These are phyloP conservation scores for Stegostoma tigrinum DNA, from an alignment of 2,113 vertebrate species.

Conservation along the genomic window DNA sequence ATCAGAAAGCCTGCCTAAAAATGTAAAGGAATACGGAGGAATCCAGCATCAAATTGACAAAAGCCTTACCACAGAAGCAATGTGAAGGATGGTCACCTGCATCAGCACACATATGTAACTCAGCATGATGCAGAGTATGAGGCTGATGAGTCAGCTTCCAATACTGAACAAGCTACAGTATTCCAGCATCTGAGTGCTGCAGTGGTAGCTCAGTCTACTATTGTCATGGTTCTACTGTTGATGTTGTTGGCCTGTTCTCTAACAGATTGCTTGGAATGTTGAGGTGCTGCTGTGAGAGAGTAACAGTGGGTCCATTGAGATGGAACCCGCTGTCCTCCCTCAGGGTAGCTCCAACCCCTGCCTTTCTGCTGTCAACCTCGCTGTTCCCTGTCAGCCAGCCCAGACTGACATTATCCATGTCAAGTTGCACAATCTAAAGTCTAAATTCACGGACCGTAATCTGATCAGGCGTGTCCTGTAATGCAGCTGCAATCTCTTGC, in stretches of 20 bases:
- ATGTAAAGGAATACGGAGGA: neutral
- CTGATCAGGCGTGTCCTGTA: neutral
- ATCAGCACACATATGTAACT: neutral
- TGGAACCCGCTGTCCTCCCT: neutral
- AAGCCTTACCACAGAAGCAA: neutral
- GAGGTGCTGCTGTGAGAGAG: too few species aligned
- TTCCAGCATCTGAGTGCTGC: too few species aligned
- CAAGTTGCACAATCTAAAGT: neutral
- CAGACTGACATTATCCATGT: neutral
- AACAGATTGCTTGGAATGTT: too few species aligned
- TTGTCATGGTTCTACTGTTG: too few species aligned
- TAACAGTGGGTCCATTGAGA: neutral
- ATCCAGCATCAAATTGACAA: neutral
- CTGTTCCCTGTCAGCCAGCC: neutral
- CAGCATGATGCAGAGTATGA: too few species aligned
- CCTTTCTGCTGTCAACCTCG: neutral
- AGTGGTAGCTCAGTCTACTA: too few species aligned
- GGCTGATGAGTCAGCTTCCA: neutral
- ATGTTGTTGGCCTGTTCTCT: too few species aligned
- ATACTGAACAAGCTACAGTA: neutral
- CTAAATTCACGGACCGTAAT: too few species aligned
- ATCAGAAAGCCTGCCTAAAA: neutral
- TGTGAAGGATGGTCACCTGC: neutral
- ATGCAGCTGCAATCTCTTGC: neutral
- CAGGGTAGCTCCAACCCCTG: neutral